phyloP scores from a whole-genome alignment of 2,113 vertebrate genomes.

The Rattus norvegicus region GRCr8 NC_086036.1:22245001-22245500 shows the following conservation, averaged over 20 bases:
- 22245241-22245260: background rate
- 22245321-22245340: background rate
- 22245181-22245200: background rate
- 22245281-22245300: background rate
- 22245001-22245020: background rate
- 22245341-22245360: background rate
- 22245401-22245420: background rate
- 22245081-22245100: background rate
- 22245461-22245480: background rate
- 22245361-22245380: background rate
- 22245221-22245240: background rate
- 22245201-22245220: background rate
- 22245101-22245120: background rate
- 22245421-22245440: background rate
- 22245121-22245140: background rate
- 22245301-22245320: background rate
- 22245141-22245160: background rate
- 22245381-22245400: conserved; percentile 51
- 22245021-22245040: background rate
- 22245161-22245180: background rate
- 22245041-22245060: background rate
- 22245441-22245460: background rate
- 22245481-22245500: background rate
- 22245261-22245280: background rate
- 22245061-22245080: background rate